Conservation (phyloP, 1,140 invertebrate species). For the Dendrolimus punctatus region DNA sequence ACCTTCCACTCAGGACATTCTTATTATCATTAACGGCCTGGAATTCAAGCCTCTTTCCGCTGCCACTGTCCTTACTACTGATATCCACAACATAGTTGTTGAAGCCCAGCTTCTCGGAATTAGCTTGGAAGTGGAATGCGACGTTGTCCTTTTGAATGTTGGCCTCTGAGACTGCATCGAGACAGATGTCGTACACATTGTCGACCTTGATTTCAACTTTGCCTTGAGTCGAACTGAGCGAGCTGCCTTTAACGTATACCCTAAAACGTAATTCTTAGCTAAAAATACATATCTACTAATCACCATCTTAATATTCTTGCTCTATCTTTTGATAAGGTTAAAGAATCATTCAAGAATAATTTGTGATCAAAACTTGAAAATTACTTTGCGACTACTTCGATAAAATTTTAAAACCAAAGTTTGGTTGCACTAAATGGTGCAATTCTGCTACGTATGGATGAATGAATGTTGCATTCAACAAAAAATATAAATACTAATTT, state of each 20-base stretch:
- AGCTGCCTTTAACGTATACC: constrained; percentile 70
- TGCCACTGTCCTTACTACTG: constrained; percentile 74
- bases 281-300: too few relatives aligned
- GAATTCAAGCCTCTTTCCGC: constrained; percentile 75
- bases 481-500: too few relatives aligned
- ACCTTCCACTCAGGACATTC: constrained; percentile 79
- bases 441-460: too few relatives aligned
- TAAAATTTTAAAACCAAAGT: too few relatives aligned
- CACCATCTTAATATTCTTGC: too few relatives aligned
- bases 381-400: too few relatives aligned
- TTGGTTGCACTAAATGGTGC: too few relatives aligned
- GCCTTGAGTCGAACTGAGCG: constrained; percentile 72
- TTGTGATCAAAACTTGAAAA: too few relatives aligned
- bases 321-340: too few relatives aligned
- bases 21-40: constrained; percentile 75
- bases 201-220: constrained; percentile 70
- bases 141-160: constrained; percentile 79
- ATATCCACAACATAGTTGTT: constrained; percentile 79
- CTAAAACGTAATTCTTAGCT: constrained; percentile 21
- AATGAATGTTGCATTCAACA: too few relatives aligned
- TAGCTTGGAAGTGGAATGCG: constrained; percentile 74
- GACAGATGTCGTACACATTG: constrained; percentile 67
- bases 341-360: too few relatives aligned
- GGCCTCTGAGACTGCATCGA: constrained; percentile 70
- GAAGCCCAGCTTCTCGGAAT: constrained; percentile 77